Percentiles rank a stretch among this genome's conserved stretches.
Evolutionary conservation across 2,113 vertebrate genomes (phyloP).

Genomic region (Coptodon rendalli): DNA sequence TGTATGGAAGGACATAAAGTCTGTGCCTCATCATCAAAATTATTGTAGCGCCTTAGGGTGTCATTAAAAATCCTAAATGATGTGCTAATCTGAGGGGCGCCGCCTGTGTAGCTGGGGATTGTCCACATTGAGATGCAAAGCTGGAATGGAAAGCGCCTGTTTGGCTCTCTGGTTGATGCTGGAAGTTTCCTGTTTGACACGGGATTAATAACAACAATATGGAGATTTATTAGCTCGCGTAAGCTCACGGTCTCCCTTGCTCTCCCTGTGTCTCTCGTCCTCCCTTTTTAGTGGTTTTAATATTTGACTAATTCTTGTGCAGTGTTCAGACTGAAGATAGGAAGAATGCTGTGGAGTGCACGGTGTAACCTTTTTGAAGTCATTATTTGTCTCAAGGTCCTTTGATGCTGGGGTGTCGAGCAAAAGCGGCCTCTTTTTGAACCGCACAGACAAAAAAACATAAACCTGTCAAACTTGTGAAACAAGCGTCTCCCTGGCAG

Average conservation of each 20-base stretch:
- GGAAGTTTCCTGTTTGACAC: conserved; percentile 60
- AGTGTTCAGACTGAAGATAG: background rate
- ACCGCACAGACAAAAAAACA: background rate
- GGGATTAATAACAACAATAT: conserved; percentile 64
- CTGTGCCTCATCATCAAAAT: background rate
- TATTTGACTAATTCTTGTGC: conserved; percentile 19
- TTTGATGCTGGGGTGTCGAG: conserved; percentile 9
- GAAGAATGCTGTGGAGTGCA: background rate
- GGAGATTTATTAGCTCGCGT: conserved; percentile 49
- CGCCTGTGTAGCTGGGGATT: background rate
- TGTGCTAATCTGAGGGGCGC: conserved; percentile 39
- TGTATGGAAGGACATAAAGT: background rate
- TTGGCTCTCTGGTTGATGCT: conserved; percentile 18
- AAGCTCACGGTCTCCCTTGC: conserved; percentile 10
- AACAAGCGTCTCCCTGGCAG: background rate
- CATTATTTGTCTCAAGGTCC: background rate
- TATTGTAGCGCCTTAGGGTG: background rate
- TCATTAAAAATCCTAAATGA: conserved; percentile 56
- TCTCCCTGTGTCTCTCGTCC: background rate
- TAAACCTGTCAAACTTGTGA: background rate
- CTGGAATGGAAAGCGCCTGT: conserved; percentile 11
- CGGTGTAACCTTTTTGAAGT: conserved; percentile 20
- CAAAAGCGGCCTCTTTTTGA: background rate
- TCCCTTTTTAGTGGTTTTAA: conserved; percentile 5
- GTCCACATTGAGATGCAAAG: conserved; percentile 60